These are phyloP conservation scores for Sepiola atlantica DNA, from an alignment of 2,888 invertebrate species.

Conservation along the genomic window DNA sequence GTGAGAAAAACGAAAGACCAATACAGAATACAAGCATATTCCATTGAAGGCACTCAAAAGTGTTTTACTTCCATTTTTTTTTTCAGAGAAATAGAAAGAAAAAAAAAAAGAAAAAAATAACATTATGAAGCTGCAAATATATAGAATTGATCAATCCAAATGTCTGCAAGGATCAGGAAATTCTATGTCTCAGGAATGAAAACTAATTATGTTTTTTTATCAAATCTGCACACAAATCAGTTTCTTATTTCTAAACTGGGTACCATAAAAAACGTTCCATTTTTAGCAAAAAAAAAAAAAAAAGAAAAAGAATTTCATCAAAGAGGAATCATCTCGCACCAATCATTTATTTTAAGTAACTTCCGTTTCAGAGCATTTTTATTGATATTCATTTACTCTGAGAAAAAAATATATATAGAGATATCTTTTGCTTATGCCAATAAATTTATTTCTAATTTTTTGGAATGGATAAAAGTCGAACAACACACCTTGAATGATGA, in stretches of 20 bases:
- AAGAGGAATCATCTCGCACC: not conserved
- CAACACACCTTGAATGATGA: not conserved
- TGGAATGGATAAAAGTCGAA: slow-evolving; percentile 8
- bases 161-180: not conserved
- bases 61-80: not conserved
- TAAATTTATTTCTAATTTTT: not conserved
- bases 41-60: slow-evolving; percentile 7
- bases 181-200: not conserved
- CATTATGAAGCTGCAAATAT: not conserved
- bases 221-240: not conserved
- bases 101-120: no score
- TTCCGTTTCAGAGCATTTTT: not conserved
- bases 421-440: not conserved
- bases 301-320: not conserved
- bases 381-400: not conserved
- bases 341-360: not conserved
- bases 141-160: not conserved
- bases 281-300: not conserved
- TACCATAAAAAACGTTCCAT: not conserved
- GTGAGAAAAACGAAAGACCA: not conserved
- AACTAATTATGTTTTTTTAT: not conserved
- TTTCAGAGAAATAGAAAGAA: not conserved
- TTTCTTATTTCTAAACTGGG: not conserved
- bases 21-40: not conserved
- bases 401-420: not conserved